A percentile compares a stretch with the other conserved stretches of the same genome.
Evolutionary conservation across 2,888 invertebrate genomes (phyloP).

Genomic region (Escarpia spicata): DNA sequence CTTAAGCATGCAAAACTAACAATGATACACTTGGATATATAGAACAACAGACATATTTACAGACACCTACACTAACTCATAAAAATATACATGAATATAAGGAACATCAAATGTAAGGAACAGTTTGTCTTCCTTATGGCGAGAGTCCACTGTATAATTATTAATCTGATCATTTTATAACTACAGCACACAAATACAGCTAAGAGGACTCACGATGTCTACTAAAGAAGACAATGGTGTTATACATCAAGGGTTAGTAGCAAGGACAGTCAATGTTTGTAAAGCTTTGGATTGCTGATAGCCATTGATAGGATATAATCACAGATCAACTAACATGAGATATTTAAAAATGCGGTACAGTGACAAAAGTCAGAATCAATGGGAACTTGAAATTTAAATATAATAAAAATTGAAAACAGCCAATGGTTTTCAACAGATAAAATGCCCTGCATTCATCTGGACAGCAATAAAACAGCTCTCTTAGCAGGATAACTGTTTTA

Average conservation of each 20-base stretch:
- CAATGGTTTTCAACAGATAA: not conserved
- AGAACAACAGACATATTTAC: too few relatives aligned
- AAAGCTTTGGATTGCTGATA: not conserved
- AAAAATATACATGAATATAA: too few relatives aligned
- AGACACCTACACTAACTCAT: too few relatives aligned
- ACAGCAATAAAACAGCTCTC: conserved; percentile 7
- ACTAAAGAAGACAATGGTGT: not conserved
- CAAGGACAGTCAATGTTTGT: not conserved
- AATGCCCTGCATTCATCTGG: not conserved
- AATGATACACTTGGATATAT: too few relatives aligned
- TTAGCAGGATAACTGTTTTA: not conserved
- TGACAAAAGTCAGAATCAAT: not conserved
- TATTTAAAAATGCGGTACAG: not conserved
- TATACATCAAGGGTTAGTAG: not conserved
- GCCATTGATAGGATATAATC: not conserved
- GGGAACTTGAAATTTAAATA: not conserved
- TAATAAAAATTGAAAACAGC: not conserved
- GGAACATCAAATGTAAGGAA: too few relatives aligned
- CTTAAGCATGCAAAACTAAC: too few relatives aligned
- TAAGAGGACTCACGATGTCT: not conserved
- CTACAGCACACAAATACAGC: not conserved
- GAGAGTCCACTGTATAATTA: too few relatives aligned
- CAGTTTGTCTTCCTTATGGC: too few relatives aligned
- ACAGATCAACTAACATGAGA: not conserved
- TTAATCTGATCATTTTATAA: too few relatives aligned